These are phyloP conservation scores for Seira ritae DNA, from an alignment of 2,888 invertebrate species.

Conservation along the genomic window DNA sequence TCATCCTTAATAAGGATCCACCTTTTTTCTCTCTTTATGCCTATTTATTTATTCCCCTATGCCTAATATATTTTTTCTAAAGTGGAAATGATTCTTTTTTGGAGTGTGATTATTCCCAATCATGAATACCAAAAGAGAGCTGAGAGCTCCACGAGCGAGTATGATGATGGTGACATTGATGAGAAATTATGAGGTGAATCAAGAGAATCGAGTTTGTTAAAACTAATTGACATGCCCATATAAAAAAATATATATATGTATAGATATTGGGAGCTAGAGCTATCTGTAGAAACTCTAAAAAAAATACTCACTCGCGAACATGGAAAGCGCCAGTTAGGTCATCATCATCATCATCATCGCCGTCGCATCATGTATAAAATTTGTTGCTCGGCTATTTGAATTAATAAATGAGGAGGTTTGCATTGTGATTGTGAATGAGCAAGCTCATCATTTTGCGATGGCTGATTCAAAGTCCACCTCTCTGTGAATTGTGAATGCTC, in stretches of 20 bases:
- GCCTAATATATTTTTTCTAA: background rate
- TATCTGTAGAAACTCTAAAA: no score
- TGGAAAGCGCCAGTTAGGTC: background rate
- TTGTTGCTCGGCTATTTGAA: background rate
- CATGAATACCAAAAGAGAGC: no score
- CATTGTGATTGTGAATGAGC: no score
- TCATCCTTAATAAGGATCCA: constrained; percentile 36
- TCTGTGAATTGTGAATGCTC: constrained; percentile 42
- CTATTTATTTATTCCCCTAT: background rate
- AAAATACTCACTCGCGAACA: no score
- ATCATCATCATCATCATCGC: background rate
- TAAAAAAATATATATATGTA: constrained; percentile 27
- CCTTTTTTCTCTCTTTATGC: background rate
- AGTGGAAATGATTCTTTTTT: constrained; percentile 13
- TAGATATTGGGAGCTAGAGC: background rate
- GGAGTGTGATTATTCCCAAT: background rate
- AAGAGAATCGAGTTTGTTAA: constrained; percentile 65
- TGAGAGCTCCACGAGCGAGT: no score
- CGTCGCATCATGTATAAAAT: background rate
- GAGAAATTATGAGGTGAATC: constrained; percentile 71
- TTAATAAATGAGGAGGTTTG: no score
- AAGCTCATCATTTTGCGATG: background rate
- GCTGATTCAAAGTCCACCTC: no score
- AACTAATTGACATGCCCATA: constrained; percentile 62
- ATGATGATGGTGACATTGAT: constrained; percentile 68